A percentile compares a stretch with the other conserved stretches of the same genome.
These are phyloP conservation scores for Lepidostoma basale DNA, from an alignment of 1,140 invertebrate genomes.

Conservation along the genomic window DNA sequence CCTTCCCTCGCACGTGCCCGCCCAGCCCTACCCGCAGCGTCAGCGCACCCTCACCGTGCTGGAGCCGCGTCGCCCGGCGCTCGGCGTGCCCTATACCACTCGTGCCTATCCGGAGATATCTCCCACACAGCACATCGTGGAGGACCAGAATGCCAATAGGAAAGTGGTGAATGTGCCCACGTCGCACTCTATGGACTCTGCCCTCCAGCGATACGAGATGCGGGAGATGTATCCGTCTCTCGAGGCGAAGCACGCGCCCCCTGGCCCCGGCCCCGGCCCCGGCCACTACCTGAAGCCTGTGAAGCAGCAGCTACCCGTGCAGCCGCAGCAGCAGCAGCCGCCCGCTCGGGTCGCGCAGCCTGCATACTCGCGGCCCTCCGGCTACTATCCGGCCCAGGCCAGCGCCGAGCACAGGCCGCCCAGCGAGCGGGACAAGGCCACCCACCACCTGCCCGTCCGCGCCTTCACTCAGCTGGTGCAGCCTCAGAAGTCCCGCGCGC, in stretches of 20 bases:
- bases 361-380: conserved; percentile 13
- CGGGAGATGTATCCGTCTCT: neutral
- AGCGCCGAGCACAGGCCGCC: neutral
- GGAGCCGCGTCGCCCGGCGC: conserved; percentile 47
- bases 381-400: conserved; percentile 26
- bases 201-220: conserved; percentile 29
- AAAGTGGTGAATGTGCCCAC: neutral
- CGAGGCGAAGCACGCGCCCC: conserved; percentile 31
- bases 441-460: neutral
- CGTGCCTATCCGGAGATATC: neutral
- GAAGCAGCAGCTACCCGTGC: neutral
- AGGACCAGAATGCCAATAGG: neutral
- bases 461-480: conserved; percentile 27
- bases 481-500: conserved; percentile 22
- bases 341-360: neutral
- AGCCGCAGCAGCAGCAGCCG: neutral
- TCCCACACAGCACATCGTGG: neutral
- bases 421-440: conserved; percentile 20
- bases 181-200: neutral
- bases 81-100: neutral
- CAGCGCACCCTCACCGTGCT: conserved; percentile 49
- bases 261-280: conserved; percentile 4
- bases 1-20: conserved; percentile 50
- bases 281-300: conserved; percentile 19
- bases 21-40: conserved; percentile 49